phyloP scores from a whole-genome alignment of 2,888 invertebrate species.

The Ommatoiulus sabulosus region DNA sequence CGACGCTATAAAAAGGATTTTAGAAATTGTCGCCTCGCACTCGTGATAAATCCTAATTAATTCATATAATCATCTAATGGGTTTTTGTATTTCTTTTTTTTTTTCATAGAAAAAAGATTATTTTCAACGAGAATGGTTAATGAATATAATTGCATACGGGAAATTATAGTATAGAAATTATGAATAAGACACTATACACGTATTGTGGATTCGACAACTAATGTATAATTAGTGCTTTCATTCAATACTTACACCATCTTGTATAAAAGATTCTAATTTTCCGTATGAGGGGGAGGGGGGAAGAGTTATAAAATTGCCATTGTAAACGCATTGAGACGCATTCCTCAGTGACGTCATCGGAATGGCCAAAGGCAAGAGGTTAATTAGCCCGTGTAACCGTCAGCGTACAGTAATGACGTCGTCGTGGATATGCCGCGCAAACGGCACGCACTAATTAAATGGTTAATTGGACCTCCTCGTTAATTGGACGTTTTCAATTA shows the following conservation, averaged over 20 bases:
- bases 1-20: neutral
- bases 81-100: neutral
- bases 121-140: neutral
- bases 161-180: neutral
- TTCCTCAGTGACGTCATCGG: neutral
- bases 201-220: no score
- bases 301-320: neutral
- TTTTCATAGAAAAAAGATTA: neutral
- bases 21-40: neutral
- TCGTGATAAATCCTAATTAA: neutral
- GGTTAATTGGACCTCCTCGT: slow-evolving; percentile 3
- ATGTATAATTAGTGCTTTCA: neutral
- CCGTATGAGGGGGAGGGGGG: no score
- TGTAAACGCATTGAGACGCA: neutral
- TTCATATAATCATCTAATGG: neutral
- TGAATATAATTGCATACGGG: neutral
- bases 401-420: neutral
- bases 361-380: neutral
- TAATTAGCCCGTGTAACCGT: neutral
- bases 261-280: no score
- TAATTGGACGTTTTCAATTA: neutral
- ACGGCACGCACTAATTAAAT: neutral
- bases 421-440: neutral
- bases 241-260: no score
- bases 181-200: neutral